Conservation (phyloP, 2,113 vertebrate species). For the Anthoscopus minutus region DNA sequence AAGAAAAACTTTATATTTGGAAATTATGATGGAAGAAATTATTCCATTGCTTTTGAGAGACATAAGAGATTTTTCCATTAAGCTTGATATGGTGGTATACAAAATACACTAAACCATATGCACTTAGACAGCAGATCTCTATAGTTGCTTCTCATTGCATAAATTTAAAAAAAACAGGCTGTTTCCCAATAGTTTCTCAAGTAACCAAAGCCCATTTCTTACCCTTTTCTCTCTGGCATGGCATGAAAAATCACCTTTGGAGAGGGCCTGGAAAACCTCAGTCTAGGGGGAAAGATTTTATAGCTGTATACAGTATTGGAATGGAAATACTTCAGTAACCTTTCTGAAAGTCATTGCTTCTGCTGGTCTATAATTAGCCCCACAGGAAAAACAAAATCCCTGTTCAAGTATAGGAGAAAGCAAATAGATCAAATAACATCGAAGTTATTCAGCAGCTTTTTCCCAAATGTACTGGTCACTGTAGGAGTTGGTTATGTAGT, state of each 20-base stretch:
- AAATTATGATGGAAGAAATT: not conserved
- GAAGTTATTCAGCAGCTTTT: not conserved
- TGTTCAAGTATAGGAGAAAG: slow-evolving; percentile 16
- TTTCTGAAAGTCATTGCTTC: slow-evolving; percentile 57
- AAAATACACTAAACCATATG: not conserved
- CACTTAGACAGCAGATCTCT: not conserved
- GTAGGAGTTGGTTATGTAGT: not conserved
- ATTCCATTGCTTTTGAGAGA: not conserved
- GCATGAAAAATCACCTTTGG: not conserved
- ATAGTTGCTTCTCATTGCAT: not conserved
- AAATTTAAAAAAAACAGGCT: not conserved
- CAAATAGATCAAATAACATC: slow-evolving; percentile 7
- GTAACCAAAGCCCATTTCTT: not conserved
- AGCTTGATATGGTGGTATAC: not conserved
- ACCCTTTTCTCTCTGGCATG: not conserved
- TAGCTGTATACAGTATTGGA: not conserved
- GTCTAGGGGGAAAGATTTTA: not conserved
- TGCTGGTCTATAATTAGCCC: slow-evolving; percentile 42
- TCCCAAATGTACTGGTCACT: not conserved
- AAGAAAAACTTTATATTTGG: not conserved
- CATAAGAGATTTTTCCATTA: not conserved
- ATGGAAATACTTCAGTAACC: slow-evolving; percentile 50
- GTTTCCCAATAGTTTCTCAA: not conserved
- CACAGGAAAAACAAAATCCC: slow-evolving; percentile 45
- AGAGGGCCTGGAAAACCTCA: not conserved